A percentile compares a stretch with the other conserved stretches of the same genome.
phyloP scores from a whole-genome alignment of 2,113 vertebrate species.

The Ovis canadensis region DNA sequence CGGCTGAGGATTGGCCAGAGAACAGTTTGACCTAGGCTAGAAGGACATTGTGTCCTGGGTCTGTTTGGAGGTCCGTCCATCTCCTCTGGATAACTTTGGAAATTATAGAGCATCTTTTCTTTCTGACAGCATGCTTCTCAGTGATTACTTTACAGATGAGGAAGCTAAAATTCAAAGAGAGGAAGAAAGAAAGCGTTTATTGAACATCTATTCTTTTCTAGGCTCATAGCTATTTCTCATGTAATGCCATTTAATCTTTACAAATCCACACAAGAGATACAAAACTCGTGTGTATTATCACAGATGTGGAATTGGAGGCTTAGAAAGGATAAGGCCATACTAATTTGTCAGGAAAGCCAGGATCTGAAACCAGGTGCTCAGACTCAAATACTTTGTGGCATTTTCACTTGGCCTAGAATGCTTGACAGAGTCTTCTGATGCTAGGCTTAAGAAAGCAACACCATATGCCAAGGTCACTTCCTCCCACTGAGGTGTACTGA shows the following conservation, averaged over 20 bases:
- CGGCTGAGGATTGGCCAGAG: no score
- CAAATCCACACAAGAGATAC: background rate
- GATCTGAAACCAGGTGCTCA: slow-evolving; percentile 43
- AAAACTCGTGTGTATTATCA: background rate
- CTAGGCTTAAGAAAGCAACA: slow-evolving; percentile 57
- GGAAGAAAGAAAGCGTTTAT: background rate
- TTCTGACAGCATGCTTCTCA: background rate
- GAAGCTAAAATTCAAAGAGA: background rate
- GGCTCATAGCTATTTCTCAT: background rate
- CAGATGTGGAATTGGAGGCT: background rate
- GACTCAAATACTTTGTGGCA: background rate
- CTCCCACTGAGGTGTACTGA: slow-evolving; percentile 28
- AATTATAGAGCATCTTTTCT: background rate
- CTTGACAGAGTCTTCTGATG: slow-evolving; percentile 7
- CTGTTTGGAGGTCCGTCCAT: background rate
- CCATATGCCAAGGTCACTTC: slow-evolving; percentile 44
- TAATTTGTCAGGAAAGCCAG: slow-evolving; percentile 21
- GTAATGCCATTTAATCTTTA: background rate
- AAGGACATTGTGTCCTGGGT: background rate
- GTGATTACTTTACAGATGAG: background rate
- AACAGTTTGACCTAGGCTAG: background rate
- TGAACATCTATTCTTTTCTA: background rate
- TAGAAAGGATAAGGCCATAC: background rate
- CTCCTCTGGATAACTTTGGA: background rate
- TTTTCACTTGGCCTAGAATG: slow-evolving; percentile 27